These are phyloP conservation scores for Rhabdomys dilectus DNA, from an alignment of 2,113 vertebrate species.

Conservation along the genomic window DNA sequence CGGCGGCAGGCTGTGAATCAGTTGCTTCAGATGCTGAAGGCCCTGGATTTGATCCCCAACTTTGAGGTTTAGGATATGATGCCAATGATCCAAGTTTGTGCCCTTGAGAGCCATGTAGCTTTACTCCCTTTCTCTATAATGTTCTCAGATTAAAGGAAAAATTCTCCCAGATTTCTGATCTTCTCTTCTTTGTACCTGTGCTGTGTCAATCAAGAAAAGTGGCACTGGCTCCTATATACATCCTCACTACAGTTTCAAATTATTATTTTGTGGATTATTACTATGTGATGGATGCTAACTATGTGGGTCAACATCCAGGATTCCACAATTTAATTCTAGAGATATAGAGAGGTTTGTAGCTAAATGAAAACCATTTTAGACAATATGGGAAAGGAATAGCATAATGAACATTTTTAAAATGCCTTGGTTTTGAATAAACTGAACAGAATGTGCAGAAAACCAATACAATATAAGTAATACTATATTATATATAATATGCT, in stretches of 20 bases:
- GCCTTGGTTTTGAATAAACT: slow-evolving; percentile 21
- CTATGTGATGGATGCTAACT: not conserved
- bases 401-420: not conserved
- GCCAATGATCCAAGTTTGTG: not conserved
- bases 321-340: slow-evolving; percentile 48
- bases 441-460: not conserved
- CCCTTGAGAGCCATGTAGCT: not conserved
- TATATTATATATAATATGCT: not conserved
- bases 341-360: not conserved
- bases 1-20: not conserved
- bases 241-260: not conserved
- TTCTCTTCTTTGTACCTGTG: not conserved
- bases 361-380: not conserved
- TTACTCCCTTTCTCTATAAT: not conserved
- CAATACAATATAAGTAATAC: not conserved
- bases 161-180: not conserved
- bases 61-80: not conserved
- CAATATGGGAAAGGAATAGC: not conserved
- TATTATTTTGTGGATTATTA: not conserved
- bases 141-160: slow-evolving; percentile 10
- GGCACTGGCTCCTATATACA: not conserved
- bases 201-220: not conserved
- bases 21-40: not conserved
- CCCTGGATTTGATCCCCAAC: too few relatives aligned
- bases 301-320: not conserved